Percentiles rank a stretch among this genome's conserved stretches.
Evolutionary conservation across 2,888 invertebrate species (phyloP).

Genomic region (Acanthosepion pharaonis): DNA sequence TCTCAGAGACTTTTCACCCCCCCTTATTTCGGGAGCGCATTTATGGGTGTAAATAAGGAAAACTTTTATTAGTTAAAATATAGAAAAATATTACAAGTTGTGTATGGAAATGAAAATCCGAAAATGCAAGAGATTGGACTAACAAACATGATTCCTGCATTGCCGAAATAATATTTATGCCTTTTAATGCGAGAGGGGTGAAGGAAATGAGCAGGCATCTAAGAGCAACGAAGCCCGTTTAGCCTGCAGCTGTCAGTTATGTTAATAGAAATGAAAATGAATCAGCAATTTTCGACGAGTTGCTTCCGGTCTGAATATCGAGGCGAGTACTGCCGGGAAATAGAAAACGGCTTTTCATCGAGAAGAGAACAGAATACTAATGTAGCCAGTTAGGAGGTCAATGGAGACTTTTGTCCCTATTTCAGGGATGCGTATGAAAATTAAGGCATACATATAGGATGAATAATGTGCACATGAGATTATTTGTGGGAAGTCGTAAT

Average conservation of each 20-base stretch:
- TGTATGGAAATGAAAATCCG: not conserved
- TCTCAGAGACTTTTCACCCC: too few relatives aligned
- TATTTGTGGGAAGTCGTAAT: not conserved
- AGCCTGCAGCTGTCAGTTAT: not conserved
- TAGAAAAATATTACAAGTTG: not conserved
- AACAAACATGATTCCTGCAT: not conserved
- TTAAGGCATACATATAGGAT: not conserved
- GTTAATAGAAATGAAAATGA: slow-evolving; percentile 33
- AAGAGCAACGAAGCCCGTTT: not conserved
- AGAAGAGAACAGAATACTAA: slow-evolving; percentile 33
- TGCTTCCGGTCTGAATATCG: slow-evolving; percentile 4
- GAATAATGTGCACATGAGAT: not conserved
- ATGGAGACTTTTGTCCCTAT: not conserved
- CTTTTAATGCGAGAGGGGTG: not conserved
- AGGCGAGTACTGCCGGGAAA: slow-evolving; percentile 6
- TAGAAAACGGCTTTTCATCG: slow-evolving; percentile 8
- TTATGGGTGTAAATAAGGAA: too few relatives aligned
- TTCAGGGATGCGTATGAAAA: not conserved
- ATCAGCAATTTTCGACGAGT: not conserved
- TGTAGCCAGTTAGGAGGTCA: not conserved
- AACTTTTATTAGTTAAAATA: not conserved
- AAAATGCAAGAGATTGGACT: not conserved
- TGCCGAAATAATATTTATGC: not conserved
- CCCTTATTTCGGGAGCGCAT: too few relatives aligned
- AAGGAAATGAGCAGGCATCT: not conserved